Evolutionary conservation across 37 sponge, comb jelly and placozoan genomes (phyloP), one percentile per base, ranked within the genome.

Genomic region (Beroe forskalii): DNA sequence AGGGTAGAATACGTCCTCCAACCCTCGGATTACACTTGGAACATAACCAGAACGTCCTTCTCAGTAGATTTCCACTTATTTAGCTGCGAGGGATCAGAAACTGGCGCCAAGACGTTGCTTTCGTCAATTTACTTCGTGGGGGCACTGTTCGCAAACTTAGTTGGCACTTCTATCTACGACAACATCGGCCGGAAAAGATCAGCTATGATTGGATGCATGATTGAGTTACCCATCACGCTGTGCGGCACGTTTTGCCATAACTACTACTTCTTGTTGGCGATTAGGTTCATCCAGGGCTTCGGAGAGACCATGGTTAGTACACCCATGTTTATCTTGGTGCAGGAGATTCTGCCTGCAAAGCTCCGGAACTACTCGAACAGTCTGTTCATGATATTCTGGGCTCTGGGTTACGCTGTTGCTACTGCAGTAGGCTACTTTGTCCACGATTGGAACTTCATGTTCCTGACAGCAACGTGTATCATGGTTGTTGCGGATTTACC

Each of bases 201-300:
- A 6, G 86, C 86, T 6, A 12, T 41, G 28, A n/a, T 80, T 1
- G 86, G 86, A 20, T 44, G 40, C 42, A 0, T 80, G 14, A 22
- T 43, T 4, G 44, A 4, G 8, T 4, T 80, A 23, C 24, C 40
- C 1, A 43, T 25, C 28, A 44, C 86, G 30, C 86, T 80, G 44
- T 1, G 14, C 25, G 86, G 86, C 27, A 80, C 55, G 2, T 80
- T 80, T 48, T 80, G 86, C 31, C 44, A 43, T 14, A 43, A 80
- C 40, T 80, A 80, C 30, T 44, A 44, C 86, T 80, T 80, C 86
- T 48, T 80, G 14, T 37, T 80, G n/a, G 86, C 86, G 24, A 80
- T 80, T 37, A 80, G 86, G 20, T 80, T 80, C 86, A 19, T 80
- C 44, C 86, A 80, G 86, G 86, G 86, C 2, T 23, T 80, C n/a